Evolutionary conservation across 1,140 invertebrate species (phyloP).

Genomic region (Neuroterus valhalla): DNA sequence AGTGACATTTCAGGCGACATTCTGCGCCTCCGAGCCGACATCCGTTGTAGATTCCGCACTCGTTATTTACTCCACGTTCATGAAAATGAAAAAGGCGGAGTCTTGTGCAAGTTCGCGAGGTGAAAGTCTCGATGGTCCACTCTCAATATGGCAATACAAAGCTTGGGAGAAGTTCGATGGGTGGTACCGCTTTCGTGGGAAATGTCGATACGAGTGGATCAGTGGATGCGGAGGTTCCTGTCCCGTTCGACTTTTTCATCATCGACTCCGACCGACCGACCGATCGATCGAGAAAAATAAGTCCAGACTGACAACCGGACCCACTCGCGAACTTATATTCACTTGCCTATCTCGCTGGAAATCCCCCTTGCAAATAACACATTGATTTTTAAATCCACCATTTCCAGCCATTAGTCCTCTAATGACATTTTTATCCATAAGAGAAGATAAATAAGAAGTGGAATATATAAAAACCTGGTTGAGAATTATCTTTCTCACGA

Average conservation of each 20-base stretch:
- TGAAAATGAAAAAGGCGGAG: conserved; percentile 30
- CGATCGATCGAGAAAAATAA: neutral
- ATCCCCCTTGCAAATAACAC: neutral
- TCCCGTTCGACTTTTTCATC: conserved; percentile 9
- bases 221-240: conserved; percentile 2
- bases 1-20: conserved; percentile 29
- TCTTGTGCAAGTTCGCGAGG: conserved; percentile 29
- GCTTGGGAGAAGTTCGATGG: conserved; percentile 21
- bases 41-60: conserved; percentile 17
- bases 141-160: conserved; percentile 20
- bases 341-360: neutral
- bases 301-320: conserved; percentile 8
- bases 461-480: conserved; percentile 6
- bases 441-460: neutral
- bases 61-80: conserved; percentile 28
- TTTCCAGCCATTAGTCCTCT: neutral
- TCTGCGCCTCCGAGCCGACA: conserved; percentile 20
- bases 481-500: conserved; percentile 3
- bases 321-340: neutral
- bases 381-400: conserved; percentile 4
- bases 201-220: conserved; percentile 2
- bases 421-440: conserved; percentile 18
- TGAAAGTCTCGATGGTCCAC: conserved; percentile 28
- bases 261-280: neutral
- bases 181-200: conserved; percentile 21